Conservation (phyloP, 1,140 invertebrate genomes). For the Neodiprion virginianus region DNA sequence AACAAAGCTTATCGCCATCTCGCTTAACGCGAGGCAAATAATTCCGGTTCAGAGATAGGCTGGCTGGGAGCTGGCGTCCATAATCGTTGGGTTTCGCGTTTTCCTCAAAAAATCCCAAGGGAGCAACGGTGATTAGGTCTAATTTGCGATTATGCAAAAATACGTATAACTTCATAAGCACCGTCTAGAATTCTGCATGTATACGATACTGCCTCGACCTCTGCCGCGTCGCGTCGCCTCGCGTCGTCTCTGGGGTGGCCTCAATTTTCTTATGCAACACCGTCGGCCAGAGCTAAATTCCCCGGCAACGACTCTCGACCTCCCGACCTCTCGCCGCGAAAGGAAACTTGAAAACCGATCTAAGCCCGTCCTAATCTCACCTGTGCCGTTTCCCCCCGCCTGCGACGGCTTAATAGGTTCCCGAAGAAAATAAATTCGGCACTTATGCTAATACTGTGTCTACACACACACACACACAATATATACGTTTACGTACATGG, state of each 20-base stretch:
- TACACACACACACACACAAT: no score
- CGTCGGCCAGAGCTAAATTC: neutral
- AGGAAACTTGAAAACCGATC: conserved; percentile 2
- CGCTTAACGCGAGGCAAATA: no score
- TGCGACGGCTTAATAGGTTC: neutral
- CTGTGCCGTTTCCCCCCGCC: neutral
- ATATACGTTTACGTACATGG: no score
- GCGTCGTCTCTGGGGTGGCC: conserved; percentile 32
- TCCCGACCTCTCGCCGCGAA: neutral
- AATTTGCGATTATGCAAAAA: conserved; percentile 52
- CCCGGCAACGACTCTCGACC: neutral
- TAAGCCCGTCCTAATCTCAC: conserved; percentile 7
- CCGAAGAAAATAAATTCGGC: neutral
- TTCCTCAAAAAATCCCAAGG: conserved; percentile 27
- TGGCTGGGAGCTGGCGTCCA: neutral
- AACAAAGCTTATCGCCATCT: no score
- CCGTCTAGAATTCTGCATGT: conserved; percentile 7
- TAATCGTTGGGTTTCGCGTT: neutral
- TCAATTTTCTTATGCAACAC: conserved; percentile 35
- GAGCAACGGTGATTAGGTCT: conserved; percentile 50
- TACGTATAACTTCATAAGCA: conserved; percentile 39
- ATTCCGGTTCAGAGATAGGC: neutral
- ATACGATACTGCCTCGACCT: conserved; percentile 1
- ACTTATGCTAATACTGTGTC: neutral
- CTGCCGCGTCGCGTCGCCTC: neutral